Base-by-base conservation (phyloP, 2,113 vertebrate species). In the Coregonus clupeaformis region DNA sequence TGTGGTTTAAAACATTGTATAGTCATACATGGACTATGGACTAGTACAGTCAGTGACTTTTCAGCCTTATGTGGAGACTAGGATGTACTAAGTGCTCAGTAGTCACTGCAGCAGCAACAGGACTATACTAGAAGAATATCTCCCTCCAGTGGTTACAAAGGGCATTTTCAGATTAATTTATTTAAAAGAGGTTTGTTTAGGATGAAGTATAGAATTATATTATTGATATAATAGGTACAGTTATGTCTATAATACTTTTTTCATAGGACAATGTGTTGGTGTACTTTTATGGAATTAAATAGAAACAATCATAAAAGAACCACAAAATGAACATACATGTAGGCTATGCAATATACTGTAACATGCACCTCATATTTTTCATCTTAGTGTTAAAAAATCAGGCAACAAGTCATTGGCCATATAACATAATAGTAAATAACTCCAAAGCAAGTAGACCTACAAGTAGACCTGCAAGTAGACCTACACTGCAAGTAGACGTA, bases 111-210 rank as follows among this genome's bases (percentile, higher is more conserved):
- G 6, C 55, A 59, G 55, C 55, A n/a, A 22, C 20, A 24, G 32
- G 22, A 3, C 55, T 68, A 79, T 47, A 68, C 62, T 70, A 77
- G 82, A 83, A 76, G 82, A 86, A 90, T 87, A 82, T 84, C 85
- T 82, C 86, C 89, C 82, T 89, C 88, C 87, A 83, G 86, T 86
- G 89, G 85, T 86, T 27, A 69, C 18, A 11, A 83, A 71, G 27
- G 63, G 70, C 18, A 32, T 22, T 75, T 67, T 67, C 49, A 74
- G 24, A 69, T 22, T 69, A 71, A 71, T 36, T 27, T 36, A 24
- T 63, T 29, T 29, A 24, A 42, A 42, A 11, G 14, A 63, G 55
- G 64, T 66, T 70, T 68, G 65, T 20, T 57, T 9, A 69, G 3
- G 18, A 29, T 55, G 18, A 47, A 14, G 59, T 66, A 74, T 11